Base-by-base conservation (phyloP, 2,797 vertebrate genomes). In the Zenarchopterus dispar region DNA sequence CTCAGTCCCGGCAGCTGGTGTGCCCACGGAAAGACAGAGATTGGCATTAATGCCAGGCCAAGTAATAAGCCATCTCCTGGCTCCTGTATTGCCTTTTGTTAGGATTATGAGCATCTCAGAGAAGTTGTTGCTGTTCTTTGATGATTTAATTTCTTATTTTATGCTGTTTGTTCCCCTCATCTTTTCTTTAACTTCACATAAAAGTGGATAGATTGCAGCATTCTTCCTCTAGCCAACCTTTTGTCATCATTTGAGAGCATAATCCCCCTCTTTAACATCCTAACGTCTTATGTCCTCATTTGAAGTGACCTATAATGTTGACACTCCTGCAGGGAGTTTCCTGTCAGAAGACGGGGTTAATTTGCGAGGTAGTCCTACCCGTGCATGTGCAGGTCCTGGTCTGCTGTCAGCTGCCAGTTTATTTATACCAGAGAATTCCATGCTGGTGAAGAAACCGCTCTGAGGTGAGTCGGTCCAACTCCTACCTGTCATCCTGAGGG, bases 1-100 rank as follows among this genome's bases (percentile, higher is more conserved):
- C 94, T 93, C 93, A 77, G 75, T 67, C 67, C 69, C 65, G 93
- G 81, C 95, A 98, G 95, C 95, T 96, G 96, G 89, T 63, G 84
- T 82, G 85, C 73, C 87, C 82, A 86, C 72, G 61, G 85, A 93
- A 92, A 88, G 89, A 91, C 88, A 84, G 75, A 80, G 74, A 56
- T 69, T 31, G 81, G 86, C 83, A 89, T 90, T 85, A 83, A 90
- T 86, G 76, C 78, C 75, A 69, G 70, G 52, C 33, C 78, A 67
- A 60, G 19, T 81, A 78, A 89, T 89, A 89, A 90, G 81, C 88
- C 86, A 88, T 85, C 84, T 86, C 17, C 82, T 67, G 10, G 49
- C 52, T 49, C 36, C 56, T 7, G 43, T 56, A 59, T 49, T 50
- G 17, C 65, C 71, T 65, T n/a, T 66, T 61, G 69, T 60, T 15